These are phyloP conservation scores for Cranoglanis bouderius DNA, from an alignment of 2,113 vertebrate genomes.

Conservation along the genomic window DNA sequence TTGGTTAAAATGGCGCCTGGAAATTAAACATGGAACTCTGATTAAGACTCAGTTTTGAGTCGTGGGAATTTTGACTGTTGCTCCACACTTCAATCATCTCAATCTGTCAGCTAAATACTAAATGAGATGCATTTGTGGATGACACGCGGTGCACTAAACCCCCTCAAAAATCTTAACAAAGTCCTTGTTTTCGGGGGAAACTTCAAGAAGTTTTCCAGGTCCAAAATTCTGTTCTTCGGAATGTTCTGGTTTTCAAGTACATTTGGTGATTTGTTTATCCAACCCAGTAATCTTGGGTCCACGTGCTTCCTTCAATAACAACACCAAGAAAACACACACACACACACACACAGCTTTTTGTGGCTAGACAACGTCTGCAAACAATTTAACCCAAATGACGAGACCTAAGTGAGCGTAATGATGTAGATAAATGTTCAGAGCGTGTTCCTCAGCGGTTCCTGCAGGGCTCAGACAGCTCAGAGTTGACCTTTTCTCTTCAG, in stretches of 20 bases:
- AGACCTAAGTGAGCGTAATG: constrained; percentile 28
- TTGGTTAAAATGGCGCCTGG: not conserved
- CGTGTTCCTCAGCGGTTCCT: not conserved
- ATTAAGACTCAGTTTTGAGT: not conserved
- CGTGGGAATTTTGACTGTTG: not conserved
- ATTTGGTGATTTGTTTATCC: not conserved
- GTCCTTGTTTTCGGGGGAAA: too few species aligned
- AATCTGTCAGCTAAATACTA: not conserved
- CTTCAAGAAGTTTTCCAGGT: not conserved
- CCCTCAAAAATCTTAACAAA: too few species aligned
- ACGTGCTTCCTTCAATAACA: not conserved
- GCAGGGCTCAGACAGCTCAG: not conserved
- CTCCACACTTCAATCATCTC: not conserved
- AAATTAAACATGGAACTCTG: not conserved
- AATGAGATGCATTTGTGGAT: not conserved
- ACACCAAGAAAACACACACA: not conserved
- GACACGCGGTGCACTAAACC: too few species aligned
- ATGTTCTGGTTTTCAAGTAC: not conserved
- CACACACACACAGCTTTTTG: not conserved
- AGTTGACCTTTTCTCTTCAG: constrained; percentile 17
- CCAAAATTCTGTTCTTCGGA: not conserved
- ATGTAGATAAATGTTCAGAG: constrained; percentile 10
- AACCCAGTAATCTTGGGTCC: not conserved
- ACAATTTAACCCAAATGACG: constrained; percentile 36
- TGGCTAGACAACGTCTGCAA: not conserved